Percentiles rank a stretch among this genome's conserved stretches.
phyloP scores from a whole-genome alignment of 2,113 vertebrate genomes.

The Toxotes jaculatrix region DNA sequence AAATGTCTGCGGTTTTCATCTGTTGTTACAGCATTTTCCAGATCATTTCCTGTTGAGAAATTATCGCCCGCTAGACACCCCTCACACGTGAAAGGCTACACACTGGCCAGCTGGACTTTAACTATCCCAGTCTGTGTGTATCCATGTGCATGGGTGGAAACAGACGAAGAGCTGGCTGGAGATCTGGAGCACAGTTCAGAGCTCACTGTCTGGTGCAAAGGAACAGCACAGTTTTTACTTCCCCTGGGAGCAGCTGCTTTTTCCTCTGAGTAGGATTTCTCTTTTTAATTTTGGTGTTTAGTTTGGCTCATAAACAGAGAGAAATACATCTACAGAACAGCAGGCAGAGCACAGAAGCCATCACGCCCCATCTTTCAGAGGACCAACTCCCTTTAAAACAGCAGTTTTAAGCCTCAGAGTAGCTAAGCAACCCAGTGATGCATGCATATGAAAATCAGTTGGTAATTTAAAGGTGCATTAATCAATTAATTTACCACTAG shows the following conservation, averaged over 20 bases:
- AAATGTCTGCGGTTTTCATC: constrained; percentile 22
- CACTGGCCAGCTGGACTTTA: not conserved
- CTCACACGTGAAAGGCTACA: not conserved
- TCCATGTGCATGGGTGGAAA: not conserved
- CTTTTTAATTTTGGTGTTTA: not conserved
- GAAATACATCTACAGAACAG: not conserved
- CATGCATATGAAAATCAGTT: not conserved
- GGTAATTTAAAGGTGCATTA: too few relatives aligned
- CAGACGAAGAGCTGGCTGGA: not conserved
- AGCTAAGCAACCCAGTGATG: not conserved
- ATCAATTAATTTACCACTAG: too few relatives aligned
- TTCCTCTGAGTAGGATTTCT: too few relatives aligned
- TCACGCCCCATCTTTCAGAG: not conserved
- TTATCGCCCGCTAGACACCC: not conserved
- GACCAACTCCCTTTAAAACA: not conserved
- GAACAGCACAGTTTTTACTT: too few relatives aligned
- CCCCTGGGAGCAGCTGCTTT: too few relatives aligned
- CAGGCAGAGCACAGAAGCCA: too few relatives aligned
- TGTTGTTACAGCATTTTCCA: not conserved
- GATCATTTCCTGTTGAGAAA: not conserved
- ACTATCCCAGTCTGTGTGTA: not conserved
- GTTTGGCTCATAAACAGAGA: not conserved
- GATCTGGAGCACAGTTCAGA: not conserved
- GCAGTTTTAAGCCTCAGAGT: not conserved
- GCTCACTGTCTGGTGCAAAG: too few relatives aligned